Conservation (phyloP, 2,797 vertebrate species). For the Semaprochilodus insignis region DNA sequence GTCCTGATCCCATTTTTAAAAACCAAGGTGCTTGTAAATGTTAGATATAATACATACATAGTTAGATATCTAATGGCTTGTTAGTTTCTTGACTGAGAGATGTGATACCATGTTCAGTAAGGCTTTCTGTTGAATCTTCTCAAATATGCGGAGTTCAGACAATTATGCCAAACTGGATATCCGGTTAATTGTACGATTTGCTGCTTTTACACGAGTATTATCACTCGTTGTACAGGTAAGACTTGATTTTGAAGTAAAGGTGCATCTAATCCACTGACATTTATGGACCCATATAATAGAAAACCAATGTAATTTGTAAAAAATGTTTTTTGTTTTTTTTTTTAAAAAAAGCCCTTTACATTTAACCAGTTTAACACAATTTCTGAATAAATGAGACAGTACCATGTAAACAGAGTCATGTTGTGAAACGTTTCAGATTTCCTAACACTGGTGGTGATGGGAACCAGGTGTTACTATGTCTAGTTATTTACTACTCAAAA, state of each 20-base stretch:
- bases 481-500: too few species aligned
- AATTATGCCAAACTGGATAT: slow-evolving; percentile 67
- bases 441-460: too few species aligned
- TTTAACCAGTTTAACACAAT: too few species aligned
- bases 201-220: slow-evolving; percentile 81
- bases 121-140: neutral
- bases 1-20: neutral
- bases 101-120: neutral
- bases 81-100: neutral
- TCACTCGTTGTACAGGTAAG: slow-evolving; percentile 90
- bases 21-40: too few species aligned
- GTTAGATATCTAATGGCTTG: neutral
- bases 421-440: too few species aligned
- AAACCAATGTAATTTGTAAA: too few species aligned
- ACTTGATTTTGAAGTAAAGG: neutral
- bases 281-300: too few species aligned
- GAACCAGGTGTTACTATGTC: too few species aligned
- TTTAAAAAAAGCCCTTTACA: too few species aligned
- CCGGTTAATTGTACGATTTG: slow-evolving; percentile 82
- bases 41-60: neutral
- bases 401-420: too few species aligned
- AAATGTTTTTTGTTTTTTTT: too few species aligned
- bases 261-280: neutral
- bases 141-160: slow-evolving; percentile 43
- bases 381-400: too few species aligned